Conservation (phyloP, 1,140 invertebrate species). For the Pectinophora gossypiella region DNA sequence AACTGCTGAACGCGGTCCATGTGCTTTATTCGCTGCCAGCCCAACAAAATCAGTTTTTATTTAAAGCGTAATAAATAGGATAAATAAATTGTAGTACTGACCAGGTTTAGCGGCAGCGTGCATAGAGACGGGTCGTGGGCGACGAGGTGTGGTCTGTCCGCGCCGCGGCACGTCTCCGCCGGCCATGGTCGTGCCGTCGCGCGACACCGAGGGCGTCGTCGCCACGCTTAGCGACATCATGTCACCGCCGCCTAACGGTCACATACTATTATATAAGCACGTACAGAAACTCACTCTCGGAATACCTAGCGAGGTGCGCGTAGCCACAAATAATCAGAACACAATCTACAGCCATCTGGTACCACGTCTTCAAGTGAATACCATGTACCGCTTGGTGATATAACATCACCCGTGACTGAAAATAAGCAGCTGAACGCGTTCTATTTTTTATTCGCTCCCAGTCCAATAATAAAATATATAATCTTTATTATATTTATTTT, state of each 20-base stretch:
- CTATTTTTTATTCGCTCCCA: no score
- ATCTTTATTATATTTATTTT: no score
- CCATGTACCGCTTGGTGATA: no score
- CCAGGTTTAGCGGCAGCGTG: slow-evolving; percentile 31
- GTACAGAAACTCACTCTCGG: no score
- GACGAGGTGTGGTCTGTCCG: slow-evolving; percentile 33
- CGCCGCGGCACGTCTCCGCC: slow-evolving; percentile 23
- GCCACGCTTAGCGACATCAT: slow-evolving; percentile 32
- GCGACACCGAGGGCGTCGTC: slow-evolving; percentile 55
- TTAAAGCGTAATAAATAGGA: slow-evolving; percentile 3
- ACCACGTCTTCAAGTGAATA: no score
- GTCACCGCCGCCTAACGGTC: slow-evolving; percentile 20
- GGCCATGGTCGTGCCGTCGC: slow-evolving; percentile 42
- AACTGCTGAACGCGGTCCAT: no score
- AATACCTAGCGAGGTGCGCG: no score
- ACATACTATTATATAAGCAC: no score
- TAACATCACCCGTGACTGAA: not conserved
- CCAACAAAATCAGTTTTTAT: not conserved
- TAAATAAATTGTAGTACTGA: slow-evolving; percentile 9
- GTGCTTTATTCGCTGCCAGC: not conserved
- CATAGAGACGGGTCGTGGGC: slow-evolving; percentile 34
- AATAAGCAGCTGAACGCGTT: no score
- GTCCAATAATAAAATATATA: no score
- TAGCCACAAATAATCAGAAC: no score
- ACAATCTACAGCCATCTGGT: no score